Evolutionary conservation across 2,888 invertebrate genomes (phyloP).

Genomic region (Nymphalis c-album): DNA sequence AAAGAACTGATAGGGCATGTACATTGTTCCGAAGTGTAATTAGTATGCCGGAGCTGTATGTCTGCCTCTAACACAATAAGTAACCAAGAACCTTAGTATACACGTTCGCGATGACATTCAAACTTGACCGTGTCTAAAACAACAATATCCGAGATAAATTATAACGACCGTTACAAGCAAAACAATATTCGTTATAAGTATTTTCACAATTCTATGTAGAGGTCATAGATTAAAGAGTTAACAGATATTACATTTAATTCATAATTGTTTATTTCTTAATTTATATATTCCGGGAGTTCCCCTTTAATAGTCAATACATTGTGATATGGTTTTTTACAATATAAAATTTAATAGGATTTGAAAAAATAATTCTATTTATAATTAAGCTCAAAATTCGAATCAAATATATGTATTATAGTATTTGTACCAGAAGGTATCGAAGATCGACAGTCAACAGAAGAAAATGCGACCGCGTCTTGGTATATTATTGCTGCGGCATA

Average conservation of each 20-base stretch:
- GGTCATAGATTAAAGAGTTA: conserved; percentile 46
- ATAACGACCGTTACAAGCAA: conserved; percentile 47
- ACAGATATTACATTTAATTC: conserved; percentile 12
- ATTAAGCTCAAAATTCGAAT: too few relatives aligned
- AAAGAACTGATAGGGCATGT: conserved; percentile 63
- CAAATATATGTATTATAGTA: too few relatives aligned
- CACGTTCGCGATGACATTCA: conserved; percentile 59
- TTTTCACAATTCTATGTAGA: conserved; percentile 57
- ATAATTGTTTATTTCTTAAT: too few relatives aligned
- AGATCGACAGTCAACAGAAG: too few relatives aligned
- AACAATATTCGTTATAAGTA: conserved; percentile 48
- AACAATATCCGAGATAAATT: conserved; percentile 57
- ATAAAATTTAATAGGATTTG: too few relatives aligned
- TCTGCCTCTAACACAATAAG: conserved; percentile 47
- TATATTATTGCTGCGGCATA: too few relatives aligned
- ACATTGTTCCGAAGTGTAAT: conserved; percentile 53
- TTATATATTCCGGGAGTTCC: too few relatives aligned
- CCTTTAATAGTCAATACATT: too few relatives aligned
- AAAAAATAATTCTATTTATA: too few relatives aligned
- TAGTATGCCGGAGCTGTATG: conserved; percentile 57
- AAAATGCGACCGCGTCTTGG: too few relatives aligned
- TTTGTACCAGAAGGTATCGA: too few relatives aligned
- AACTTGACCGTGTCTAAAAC: conserved; percentile 73
- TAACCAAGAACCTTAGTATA: conserved; percentile 42
- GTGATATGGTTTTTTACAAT: too few relatives aligned